phyloP scores from a whole-genome alignment of 30 jellyfish, hydroid and myxozoan genomes.

The Hydractinia echinata region DNA sequence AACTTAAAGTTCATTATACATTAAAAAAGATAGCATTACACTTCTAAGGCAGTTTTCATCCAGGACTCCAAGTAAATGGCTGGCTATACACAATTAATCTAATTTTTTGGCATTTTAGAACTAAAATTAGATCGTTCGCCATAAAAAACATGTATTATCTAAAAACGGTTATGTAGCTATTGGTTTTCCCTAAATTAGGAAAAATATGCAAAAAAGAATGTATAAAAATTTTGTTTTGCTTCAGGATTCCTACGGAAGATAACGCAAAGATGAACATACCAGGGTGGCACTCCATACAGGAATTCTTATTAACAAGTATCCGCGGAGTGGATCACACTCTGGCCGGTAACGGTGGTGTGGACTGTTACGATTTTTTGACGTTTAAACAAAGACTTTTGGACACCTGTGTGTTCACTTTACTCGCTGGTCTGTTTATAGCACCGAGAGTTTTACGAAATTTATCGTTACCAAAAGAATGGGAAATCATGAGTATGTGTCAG shows the following conservation, averaged over 20 bases:
- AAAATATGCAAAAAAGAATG: no score
- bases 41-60: no score
- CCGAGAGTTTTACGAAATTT: slow-evolving; percentile 48
- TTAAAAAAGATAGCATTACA: no score
- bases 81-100: no score
- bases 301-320: slow-evolving; percentile 17
- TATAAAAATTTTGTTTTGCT: no score
- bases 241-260: not conserved
- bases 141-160: no score
- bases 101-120: no score
- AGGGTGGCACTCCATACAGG: not conserved
- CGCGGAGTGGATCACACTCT: slow-evolving; percentile 67
- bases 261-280: not conserved
- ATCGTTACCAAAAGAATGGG: slow-evolving; percentile 43
- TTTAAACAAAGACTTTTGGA: slow-evolving; percentile 64
- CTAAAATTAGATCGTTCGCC: no score
- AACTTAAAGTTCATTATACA: no score
- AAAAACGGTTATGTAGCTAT: no score
- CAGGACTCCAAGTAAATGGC: no score
- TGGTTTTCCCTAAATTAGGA: no score
- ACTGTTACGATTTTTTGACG: slow-evolving; percentile 75
- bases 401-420: slow-evolving; percentile 50
- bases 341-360: slow-evolving; percentile 93
- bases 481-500: slow-evolving; percentile 11
- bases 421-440: slow-evolving; percentile 35